Base-by-base conservation (phyloP, 1,140 invertebrate species). In the Anagrus nilaparvatae region DNA sequence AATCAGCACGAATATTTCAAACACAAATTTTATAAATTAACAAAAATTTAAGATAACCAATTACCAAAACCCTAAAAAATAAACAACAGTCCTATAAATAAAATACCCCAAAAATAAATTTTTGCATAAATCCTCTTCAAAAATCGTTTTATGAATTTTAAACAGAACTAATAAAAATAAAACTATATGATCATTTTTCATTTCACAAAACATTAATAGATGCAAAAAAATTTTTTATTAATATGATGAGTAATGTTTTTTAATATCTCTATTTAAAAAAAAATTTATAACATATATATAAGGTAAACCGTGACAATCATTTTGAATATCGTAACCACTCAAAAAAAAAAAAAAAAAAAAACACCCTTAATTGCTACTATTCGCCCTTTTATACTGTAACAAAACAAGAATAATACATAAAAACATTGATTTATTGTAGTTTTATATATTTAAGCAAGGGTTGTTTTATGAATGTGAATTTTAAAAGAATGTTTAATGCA, bases 231-330 rank as follows among this genome's bases (percentile, higher is more conserved):
- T 17, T 14, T 48, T 38, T 52, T 59, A 64, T 66, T 67, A 67
- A 67, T 67, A 38, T 65, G 65, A 69, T 69, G 66, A 67, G 64
- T 69, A 69, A 69, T 67, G 64, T 60, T 69, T 67, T 69, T 65
- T 69, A 67, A 69, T 69, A 65, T 57, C 61, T 56, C 47, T 49
- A 45, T 46, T 39, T 42, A 23, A n/a, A n/a, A n/a, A n/a, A n/a
- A n/a, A n/a, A n/a, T n/a, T n/a, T n/a, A n/a, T n/a, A n/a, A n/a
- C n/a, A n/a, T n/a, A n/a, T n/a, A n/a, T n/a, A 48, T 47, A 47
- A 40, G 48, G 8, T 30, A 31, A 40, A 34, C 36, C 43, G 43
- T 52, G 48, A 49, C 52, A 51, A 49, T 56, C 53, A 54, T 58
- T 57, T 59, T n/a, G n/a, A n/a, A n/a, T n/a, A n/a, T n/a, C n/a